Percentiles rank a stretch among this genome's conserved stretches.
Conservation (phyloP, 1,140 invertebrate species). For the Meloidogyne hapla region DNA sequence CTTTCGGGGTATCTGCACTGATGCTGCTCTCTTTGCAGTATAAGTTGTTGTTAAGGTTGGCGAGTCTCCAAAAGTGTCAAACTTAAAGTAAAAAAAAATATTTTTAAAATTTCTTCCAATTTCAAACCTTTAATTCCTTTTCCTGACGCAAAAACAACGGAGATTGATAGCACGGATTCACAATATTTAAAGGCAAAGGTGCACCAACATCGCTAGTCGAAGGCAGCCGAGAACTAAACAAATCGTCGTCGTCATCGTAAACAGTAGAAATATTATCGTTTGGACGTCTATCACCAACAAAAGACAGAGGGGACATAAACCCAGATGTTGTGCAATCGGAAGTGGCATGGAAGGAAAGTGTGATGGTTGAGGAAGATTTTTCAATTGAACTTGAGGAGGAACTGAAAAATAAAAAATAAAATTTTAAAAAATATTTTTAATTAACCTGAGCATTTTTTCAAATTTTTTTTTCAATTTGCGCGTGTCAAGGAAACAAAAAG, state of each 20-base stretch:
- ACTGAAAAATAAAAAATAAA: not conserved
- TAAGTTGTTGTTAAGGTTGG: not conserved
- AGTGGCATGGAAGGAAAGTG: not conserved
- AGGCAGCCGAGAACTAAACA: not conserved
- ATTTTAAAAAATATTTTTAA: not conserved
- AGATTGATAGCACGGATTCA: not conserved
- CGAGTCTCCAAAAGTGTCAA: too few relatives aligned
- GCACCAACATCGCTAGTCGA: not conserved
- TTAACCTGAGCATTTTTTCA: too few relatives aligned
- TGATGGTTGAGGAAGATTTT: not conserved
- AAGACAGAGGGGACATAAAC: not conserved
- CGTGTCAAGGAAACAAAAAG: too few relatives aligned
- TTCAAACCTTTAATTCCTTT: not conserved
- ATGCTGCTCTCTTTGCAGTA: not conserved
- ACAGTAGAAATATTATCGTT: not conserved
- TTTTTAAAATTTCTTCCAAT: too few relatives aligned
- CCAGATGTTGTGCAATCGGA: not conserved
- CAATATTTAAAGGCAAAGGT: not conserved
- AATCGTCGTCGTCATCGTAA: constrained; percentile 2
- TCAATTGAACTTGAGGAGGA: not conserved
- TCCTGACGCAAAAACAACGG: not conserved
- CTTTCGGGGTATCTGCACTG: not conserved
- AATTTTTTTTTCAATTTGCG: too few relatives aligned
- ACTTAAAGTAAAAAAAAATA: too few relatives aligned
- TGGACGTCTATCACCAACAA: not conserved